These are phyloP conservation scores for Okapia johnstoni DNA, from an alignment of 2,113 vertebrate genomes.

Conservation along the genomic window DNA sequence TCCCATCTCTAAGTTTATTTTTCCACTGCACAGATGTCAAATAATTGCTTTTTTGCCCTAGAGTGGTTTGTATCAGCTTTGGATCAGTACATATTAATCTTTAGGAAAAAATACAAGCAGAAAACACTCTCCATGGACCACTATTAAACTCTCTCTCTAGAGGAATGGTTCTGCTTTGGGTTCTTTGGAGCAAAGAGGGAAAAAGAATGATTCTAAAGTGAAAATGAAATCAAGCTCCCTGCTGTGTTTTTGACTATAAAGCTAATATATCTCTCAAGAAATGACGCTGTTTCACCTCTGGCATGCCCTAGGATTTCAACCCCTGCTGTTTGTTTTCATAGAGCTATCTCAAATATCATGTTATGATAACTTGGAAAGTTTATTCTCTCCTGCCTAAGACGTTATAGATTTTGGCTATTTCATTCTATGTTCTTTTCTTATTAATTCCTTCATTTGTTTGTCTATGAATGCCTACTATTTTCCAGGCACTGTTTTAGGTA, in stretches of 20 bases:
- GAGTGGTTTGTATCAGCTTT: conserved; percentile 53
- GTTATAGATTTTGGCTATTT: conserved; percentile 16
- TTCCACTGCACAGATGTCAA: conserved; percentile 65
- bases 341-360: conserved; percentile 16
- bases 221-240: background rate
- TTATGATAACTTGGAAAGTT: conserved; percentile 13
- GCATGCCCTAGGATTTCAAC: background rate
- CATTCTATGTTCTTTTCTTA: background rate
- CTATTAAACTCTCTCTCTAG: background rate
- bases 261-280: background rate
- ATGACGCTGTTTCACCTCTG: conserved; percentile 1
- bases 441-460: background rate
- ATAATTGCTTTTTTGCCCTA: conserved; percentile 68
- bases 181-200: background rate
- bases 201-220: conserved; percentile 13
- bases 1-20: conserved; percentile 44
- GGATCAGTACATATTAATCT: conserved; percentile 51
- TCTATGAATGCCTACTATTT: background rate
- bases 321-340: conserved; percentile 25
- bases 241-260: background rate
- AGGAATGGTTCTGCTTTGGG: conserved; percentile 16
- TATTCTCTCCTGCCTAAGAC: background rate
- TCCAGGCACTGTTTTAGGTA: background rate
- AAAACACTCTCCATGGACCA: conserved; percentile 2
- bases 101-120: conserved; percentile 34